Base-by-base conservation (phyloP, 1,140 invertebrate species). In the Ptiloglossa arizonensis region DNA sequence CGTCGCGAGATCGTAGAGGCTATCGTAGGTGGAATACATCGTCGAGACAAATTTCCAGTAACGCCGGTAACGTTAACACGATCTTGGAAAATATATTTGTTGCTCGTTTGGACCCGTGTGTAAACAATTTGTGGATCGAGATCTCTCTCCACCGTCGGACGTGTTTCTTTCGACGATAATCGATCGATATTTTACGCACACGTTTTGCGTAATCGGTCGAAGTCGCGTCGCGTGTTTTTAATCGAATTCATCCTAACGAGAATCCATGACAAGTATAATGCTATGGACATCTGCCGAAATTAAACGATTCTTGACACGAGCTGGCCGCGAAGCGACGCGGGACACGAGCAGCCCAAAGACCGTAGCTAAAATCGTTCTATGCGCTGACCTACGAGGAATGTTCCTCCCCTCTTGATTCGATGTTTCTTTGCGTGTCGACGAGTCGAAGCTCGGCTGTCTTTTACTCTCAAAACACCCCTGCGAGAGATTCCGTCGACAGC, bases 331-430 rank as follows among this genome's bases (percentile, higher is more conserved):
- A 71, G 52, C 50, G 19, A 67, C 54, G 38, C 69, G 62, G 71
- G 52, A 41, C 56, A 48, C 59, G 44, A 71, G 44, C 69, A 67
- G 71, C 83, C 81, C 77, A 84, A 87, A 89, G 89, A 87, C 87
- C 77, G 83, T 24, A 48, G 79, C 89, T 90, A 91, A 90, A 91
- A 89, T 87, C 85, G 87, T 89, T 88, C 70, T 69, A 63, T 54
- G 69, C 80, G 59, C 81, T 90, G 89, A 91, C 89, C 90, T 87
- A 88, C 81, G 82, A 88, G 86, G 88, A 91, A 91, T 89, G 89
- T 83, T 63, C 81, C 73, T 69, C 73, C 68, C 73, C 44, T 69
- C 73, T 76, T 57, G 22, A 76, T 69, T 59, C 75, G 68, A 81
- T 81, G 69, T 82, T 86, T 81, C 86, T 84, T 88, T 75, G 66